Base-by-base conservation (phyloP, 2,888 invertebrate genomes). In the Incurvaria masculella region DNA sequence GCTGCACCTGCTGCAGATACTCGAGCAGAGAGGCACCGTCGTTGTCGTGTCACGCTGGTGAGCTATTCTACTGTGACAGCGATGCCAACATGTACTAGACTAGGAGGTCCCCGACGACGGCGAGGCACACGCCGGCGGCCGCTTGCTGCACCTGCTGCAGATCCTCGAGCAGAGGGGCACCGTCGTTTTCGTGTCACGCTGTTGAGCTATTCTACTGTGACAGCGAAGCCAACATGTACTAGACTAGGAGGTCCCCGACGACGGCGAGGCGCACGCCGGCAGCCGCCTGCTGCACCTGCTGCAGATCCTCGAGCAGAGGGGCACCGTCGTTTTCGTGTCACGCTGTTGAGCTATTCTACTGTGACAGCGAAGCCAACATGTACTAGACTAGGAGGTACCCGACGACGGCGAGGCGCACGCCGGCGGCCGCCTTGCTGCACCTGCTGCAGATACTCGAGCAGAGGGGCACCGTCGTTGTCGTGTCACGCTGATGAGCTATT, bases 61-160 rank as follows among this genome's bases (percentile, higher is more conserved):
- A 67, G 65, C n/a, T n/a, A n/a, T n/a, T n/a, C n/a, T n/a, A n/a
- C n/a, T n/a, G n/a, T n/a, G n/a, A n/a, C n/a, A n/a, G n/a, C n/a
- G n/a, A n/a, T n/a, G n/a, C n/a, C n/a, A n/a, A n/a, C n/a, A n/a
- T n/a, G n/a, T n/a, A n/a, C n/a, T n/a, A n/a, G n/a, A n/a, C n/a
- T n/a, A 88, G 61, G 91, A 91, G 55, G 92, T 86, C 66, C 87
- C 90, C 51, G 93, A 94, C 62, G 94, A 94, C 62, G 94, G 94
- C 0, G 94, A 94, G 66, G 74, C 79, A 1, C 87, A 89, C 59
- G 94, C 93, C 0, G 92, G 92, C 0, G 80, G 85, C 0, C 72
- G 91, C 56, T 81, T 94, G 71, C 69, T 93, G 51, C 90, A 91
- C 72, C 69, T 94, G 18, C 67, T 94, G 49, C 84, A 89, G 70